phyloP scores from a whole-genome alignment of 2,113 vertebrate species.

The Xenus cinereus region DNA sequence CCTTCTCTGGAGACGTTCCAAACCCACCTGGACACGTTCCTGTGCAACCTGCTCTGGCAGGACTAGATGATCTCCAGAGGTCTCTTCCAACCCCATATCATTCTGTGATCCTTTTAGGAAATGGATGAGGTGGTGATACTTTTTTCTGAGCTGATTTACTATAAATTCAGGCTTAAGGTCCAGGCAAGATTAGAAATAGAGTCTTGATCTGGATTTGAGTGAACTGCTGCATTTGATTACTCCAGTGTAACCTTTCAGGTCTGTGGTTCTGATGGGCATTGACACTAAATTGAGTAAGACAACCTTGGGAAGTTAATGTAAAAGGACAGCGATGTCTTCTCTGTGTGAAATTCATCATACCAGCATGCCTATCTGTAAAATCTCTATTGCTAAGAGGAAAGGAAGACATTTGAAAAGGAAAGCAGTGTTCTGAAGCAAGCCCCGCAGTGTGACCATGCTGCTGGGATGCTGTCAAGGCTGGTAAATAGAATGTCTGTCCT shows the following conservation, averaged over 20 bases:
- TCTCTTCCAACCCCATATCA: no score
- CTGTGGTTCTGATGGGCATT: not conserved
- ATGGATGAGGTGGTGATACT: not conserved
- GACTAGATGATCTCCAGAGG: no score
- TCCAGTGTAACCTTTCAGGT: not conserved
- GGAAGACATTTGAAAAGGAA: not conserved
- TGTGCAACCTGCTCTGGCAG: no score
- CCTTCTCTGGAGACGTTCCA: no score
- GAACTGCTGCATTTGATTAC: not conserved
- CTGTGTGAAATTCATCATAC: not conserved
- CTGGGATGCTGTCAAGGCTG: not conserved
- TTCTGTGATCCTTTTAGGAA: not conserved
- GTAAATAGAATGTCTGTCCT: not conserved
- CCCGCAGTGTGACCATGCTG: not conserved
- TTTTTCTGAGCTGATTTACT: not conserved
- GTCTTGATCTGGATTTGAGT: not conserved
- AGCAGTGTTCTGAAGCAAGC: not conserved
- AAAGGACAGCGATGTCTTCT: not conserved
- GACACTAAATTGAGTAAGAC: not conserved
- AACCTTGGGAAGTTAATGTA: not conserved
- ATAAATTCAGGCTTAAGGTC: not conserved
- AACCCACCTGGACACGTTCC: no score
- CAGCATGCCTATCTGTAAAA: not conserved
- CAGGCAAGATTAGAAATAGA: not conserved
- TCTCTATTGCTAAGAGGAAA: not conserved